phyloP scores from a whole-genome alignment of 30 jellyfish, hydroid and myxozoan species.

The Aurelia aurita complex sp. Pacific region DNA sequence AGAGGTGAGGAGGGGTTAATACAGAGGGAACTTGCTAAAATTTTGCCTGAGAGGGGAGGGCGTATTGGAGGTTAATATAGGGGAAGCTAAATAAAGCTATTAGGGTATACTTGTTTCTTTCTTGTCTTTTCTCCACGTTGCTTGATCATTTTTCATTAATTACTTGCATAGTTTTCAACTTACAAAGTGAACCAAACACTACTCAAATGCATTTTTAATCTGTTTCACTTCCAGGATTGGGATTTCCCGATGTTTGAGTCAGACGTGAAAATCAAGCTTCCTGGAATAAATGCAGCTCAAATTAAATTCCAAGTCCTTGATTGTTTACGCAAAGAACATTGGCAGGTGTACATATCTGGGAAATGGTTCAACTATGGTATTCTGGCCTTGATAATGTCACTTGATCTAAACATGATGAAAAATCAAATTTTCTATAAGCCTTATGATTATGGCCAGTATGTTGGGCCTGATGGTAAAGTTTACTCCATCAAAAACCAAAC shows the following conservation, averaged over 20 bases:
- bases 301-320: slow-evolving; percentile 72
- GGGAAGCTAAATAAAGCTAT: too few species aligned
- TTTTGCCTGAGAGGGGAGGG: too few species aligned
- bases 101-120: too few species aligned
- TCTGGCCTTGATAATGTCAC: slow-evolving; percentile 74
- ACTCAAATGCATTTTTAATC: too few species aligned
- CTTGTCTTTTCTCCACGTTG: too few species aligned
- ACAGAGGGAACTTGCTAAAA: too few species aligned
- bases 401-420: slow-evolving; percentile 95
- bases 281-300: slow-evolving; percentile 94
- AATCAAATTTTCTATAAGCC: slow-evolving; percentile 91
- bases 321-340: slow-evolving; percentile 69
- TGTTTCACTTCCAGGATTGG: slow-evolving; percentile 75
- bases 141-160: too few species aligned
- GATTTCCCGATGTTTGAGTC: slow-evolving; percentile 88
- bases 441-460: slow-evolving; percentile 83
- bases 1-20: too few species aligned
- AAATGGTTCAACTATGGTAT: slow-evolving; percentile 96
- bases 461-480: slow-evolving; percentile 87
- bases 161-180: too few species aligned
- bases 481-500: slow-evolving; percentile 62
- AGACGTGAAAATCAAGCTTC: slow-evolving; percentile 81
- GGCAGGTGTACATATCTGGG: slow-evolving; percentile 89
- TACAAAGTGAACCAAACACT: too few species aligned
- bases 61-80: too few species aligned